Evolutionary conservation across 2,888 invertebrate species (phyloP).

Genomic region (Stenichneumon culpator): DNA sequence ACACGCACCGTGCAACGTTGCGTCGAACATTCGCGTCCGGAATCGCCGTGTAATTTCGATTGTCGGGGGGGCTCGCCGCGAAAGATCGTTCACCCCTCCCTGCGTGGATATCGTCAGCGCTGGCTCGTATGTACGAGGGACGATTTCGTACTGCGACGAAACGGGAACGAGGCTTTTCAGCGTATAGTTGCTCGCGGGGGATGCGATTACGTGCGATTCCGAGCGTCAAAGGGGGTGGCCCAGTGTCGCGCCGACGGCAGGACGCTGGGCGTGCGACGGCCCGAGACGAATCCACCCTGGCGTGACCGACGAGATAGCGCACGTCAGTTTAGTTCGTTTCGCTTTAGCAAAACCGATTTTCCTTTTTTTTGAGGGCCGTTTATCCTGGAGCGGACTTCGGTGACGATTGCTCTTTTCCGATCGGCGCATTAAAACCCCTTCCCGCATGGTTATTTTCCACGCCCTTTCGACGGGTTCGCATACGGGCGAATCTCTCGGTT

Average conservation of each 20-base stretch:
- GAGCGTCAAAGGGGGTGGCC: slow-evolving; percentile 56
- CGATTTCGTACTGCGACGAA: slow-evolving; percentile 21
- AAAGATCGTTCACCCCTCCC: slow-evolving; percentile 53
- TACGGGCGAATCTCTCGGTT: too few species aligned
- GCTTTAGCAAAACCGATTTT: slow-evolving; percentile 10
- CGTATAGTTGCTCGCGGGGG: slow-evolving; percentile 29
- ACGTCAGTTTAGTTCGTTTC: slow-evolving; percentile 21
- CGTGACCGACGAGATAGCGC: slow-evolving; percentile 65
- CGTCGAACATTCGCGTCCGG: slow-evolving; percentile 66
- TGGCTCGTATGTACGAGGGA: slow-evolving; percentile 4
- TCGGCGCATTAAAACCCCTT: slow-evolving; percentile 24
- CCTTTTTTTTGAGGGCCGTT: neutral
- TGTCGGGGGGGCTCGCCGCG: slow-evolving; percentile 61
- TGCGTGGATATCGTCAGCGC: slow-evolving; percentile 33
- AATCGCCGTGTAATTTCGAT: slow-evolving; percentile 77
- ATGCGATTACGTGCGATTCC: slow-evolving; percentile 56
- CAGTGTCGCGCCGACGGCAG: slow-evolving; percentile 44
- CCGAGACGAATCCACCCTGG: slow-evolving; percentile 70
- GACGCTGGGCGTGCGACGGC: slow-evolving; percentile 62
- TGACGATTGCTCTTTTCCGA: neutral
- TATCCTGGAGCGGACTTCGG: neutral
- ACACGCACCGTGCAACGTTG: neutral
- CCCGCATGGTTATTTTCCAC: neutral
- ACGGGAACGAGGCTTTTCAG: slow-evolving; percentile 24
- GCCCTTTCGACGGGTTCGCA: neutral